Percentiles rank a stretch among this genome's conserved stretches.
phyloP scores from a whole-genome alignment of 2,113 vertebrate genomes.

The Ochotona curzoniae region DNA sequence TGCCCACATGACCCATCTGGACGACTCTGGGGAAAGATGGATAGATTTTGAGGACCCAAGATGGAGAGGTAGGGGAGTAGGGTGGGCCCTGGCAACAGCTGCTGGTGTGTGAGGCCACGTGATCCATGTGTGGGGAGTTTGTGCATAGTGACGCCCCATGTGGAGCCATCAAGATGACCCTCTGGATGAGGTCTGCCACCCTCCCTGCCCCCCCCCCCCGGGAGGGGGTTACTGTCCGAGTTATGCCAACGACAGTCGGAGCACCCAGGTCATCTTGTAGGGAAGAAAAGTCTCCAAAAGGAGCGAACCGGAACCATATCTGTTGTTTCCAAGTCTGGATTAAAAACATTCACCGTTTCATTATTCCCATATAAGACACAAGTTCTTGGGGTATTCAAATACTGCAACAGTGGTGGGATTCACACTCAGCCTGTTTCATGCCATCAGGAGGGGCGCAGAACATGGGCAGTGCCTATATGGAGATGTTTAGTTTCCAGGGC shows the following conservation, averaged over 20 bases:
- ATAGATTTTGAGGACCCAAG: not conserved
- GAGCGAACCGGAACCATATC: not conserved
- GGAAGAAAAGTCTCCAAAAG: not conserved
- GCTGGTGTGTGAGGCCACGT: accelerated
- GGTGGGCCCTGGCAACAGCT: accelerated
- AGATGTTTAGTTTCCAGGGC: not conserved
- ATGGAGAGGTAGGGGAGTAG: not conserved
- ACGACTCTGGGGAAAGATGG: not conserved
- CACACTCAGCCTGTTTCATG: not conserved
- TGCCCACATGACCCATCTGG: not conserved
- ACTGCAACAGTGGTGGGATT: not conserved
- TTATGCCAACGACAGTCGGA: not conserved
- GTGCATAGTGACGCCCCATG: not conserved
- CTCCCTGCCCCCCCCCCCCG: too few relatives aligned
- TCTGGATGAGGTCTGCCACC: too few relatives aligned
- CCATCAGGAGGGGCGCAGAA: not conserved
- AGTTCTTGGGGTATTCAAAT: not conserved
- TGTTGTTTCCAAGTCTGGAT: slow-evolving; percentile 1
- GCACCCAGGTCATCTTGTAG: not conserved
- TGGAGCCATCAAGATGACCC: not conserved
- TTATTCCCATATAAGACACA: not conserved
- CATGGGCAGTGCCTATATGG: accelerated
- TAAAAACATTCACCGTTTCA: not conserved
- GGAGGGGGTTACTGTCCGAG: not conserved
- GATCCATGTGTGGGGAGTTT: not conserved